Evolutionary conservation across 2,888 invertebrate genomes (phyloP), one percentile per base, ranked within the genome.

Genomic region (Pyrgus malvae): DNA sequence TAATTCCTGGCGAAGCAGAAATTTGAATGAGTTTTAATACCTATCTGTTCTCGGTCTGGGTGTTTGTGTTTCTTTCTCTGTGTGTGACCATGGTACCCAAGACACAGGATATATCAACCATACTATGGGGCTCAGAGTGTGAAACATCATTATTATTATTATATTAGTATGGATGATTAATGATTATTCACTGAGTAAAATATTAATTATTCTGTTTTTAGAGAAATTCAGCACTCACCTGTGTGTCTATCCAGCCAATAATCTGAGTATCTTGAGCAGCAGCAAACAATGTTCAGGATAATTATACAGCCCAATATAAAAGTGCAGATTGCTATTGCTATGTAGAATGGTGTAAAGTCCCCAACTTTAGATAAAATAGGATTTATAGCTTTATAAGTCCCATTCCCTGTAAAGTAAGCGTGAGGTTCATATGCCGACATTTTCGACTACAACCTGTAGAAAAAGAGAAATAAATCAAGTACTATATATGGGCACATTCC

Each of bases 161-260:
- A n/a, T n/a, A n/a, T n/a, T n/a, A n/a, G n/a, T n/a, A n/a, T n/a
- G n/a, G n/a, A n/a, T n/a, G n/a, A n/a, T n/a, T n/a, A n/a, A n/a
- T n/a, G n/a, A n/a, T n/a, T n/a, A n/a, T n/a, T n/a, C n/a, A n/a
- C n/a, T n/a, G n/a, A n/a, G n/a, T n/a, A n/a, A n/a, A n/a, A n/a
- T n/a, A n/a, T n/a, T n/a, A n/a, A n/a, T n/a, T n/a, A n/a, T n/a
- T n/a, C n/a, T n/a, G n/a, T n/a, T 3, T 2, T 29, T 29, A 8
- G 7, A 33, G 7, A 33, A 33, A 14, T 14, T 33, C 7, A 6
- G 4, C 14, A 38, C 74, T 80, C 68, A 94, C 95, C 96, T 76
- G 95, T 96, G 70, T 96, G 94, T 63, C 94, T 91, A 72, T 96
- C 95, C 64, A 93, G 92, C 97, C 97, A 97, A 74, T 97, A 97